These are phyloP conservation scores for Syrrhaptes paradoxus DNA, from an alignment of 2,113 vertebrate species.

Conservation along the genomic window DNA sequence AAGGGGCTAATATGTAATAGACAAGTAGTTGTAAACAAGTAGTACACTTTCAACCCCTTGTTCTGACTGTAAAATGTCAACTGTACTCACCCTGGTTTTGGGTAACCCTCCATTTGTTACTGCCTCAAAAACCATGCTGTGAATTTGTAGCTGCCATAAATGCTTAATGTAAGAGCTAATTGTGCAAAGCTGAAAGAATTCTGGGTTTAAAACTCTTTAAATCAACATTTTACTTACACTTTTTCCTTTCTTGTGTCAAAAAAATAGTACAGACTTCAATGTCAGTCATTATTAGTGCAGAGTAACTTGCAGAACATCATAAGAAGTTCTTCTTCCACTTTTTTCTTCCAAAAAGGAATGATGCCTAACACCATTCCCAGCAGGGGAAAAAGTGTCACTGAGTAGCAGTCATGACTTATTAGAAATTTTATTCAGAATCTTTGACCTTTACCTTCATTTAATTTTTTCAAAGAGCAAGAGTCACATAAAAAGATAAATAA, in stretches of 20 bases:
- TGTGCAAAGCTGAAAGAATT: constrained; percentile 70
- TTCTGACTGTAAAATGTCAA: constrained; percentile 73
- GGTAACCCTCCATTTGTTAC: constrained; percentile 41
- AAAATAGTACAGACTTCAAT: constrained; percentile 68
- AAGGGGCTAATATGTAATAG: constrained; percentile 48
- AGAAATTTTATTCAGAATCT: neutral
- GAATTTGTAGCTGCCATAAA: constrained; percentile 74
- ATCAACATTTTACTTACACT: constrained; percentile 65
- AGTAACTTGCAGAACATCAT: constrained; percentile 54
- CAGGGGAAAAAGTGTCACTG: neutral
- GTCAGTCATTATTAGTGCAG: constrained; percentile 61
- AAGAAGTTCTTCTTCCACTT: neutral
- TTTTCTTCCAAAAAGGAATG: neutral
- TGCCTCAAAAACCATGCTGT: constrained; percentile 68
- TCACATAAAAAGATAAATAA: neutral
- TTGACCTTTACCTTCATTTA: neutral
- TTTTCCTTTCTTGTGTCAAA: constrained; percentile 62
- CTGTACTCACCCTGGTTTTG: constrained; percentile 58
- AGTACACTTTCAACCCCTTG: constrained; percentile 70
- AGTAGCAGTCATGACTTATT: neutral
- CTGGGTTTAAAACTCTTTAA: constrained; percentile 70
- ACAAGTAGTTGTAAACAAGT: constrained; percentile 42
- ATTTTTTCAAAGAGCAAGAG: neutral
- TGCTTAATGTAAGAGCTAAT: constrained; percentile 74
- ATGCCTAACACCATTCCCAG: neutral